Base-by-base conservation (phyloP, 2,888 invertebrate genomes). In the Pollenia amentaria region DNA sequence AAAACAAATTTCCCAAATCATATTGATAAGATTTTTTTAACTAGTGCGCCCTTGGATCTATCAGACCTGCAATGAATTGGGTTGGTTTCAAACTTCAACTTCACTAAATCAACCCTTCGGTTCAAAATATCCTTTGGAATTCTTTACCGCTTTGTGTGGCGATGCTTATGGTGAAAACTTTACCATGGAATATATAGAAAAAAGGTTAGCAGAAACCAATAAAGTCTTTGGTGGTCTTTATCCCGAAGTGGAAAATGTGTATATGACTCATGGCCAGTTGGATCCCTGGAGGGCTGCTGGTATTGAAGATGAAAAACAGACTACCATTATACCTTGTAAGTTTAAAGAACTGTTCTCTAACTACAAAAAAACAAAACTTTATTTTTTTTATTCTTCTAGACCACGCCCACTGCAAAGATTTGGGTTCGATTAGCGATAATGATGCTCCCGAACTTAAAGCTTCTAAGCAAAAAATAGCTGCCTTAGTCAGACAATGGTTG, bases 31-130 rank as follows among this genome's bases (percentile, higher is more conserved):
- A 29, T 16, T 21, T 6, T 42, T 21, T 14, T 70, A n/a, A n/a
- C 46, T 53, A 92, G 92, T 90, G 90, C 95, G 97, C 0, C 95
- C 96, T 84, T 97, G 97, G 97, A 94, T 94, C 0, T 97, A 96
- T 92, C 97, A 98, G 93, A 97, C 97, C 0, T 98, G 98, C 92
- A 96, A 96, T 73, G 97, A 98, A 93, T 97, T 95, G 92, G 98
- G 97, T 73, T 97, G 96, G 94, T 97, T 95, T 93, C 97, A 97
- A 93, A 96, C 96, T 2, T 96, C 97, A 0, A 95, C 94, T 85
- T 95, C 95, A 14, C 72, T 90, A 0, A 90, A 92, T 1, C 95
- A 96, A 85, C 95, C 96, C 0, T 95, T 95, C 10, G 92, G 93
- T 18, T 90, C 88, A 1, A 90, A 90, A 67, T 93, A 92, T 70